Percentiles rank a stretch among this genome's conserved stretches.
phyloP scores from a whole-genome alignment of 92 coral and sea anemone genomes.

The Montipora capitata region DNA sequence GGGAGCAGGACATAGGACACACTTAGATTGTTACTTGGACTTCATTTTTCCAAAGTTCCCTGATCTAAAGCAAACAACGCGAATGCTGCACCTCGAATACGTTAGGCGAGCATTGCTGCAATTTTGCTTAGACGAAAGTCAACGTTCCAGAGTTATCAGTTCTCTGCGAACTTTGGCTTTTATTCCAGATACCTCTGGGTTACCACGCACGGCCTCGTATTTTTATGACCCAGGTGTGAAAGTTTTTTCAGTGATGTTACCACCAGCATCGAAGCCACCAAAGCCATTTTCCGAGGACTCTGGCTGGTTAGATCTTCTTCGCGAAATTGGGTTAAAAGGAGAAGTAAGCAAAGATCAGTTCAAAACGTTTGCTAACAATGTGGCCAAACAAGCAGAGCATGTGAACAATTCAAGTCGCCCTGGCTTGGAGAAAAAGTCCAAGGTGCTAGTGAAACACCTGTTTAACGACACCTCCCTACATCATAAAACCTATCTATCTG shows the following conservation, averaged over 20 bases:
- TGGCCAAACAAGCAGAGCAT: conserved; percentile 61
- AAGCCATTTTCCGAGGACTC: conserved; percentile 66
- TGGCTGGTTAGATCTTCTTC: conserved; percentile 80
- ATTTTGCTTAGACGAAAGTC: background rate
- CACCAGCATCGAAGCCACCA: conserved; percentile 75
- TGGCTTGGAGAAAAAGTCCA: conserved; percentile 66
- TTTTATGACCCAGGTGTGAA: conserved; percentile 84
- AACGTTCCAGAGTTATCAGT: conserved; percentile 36
- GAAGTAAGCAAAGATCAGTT: conserved; percentile 73
- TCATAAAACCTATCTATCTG: conserved; percentile 45
- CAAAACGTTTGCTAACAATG: conserved; percentile 70
- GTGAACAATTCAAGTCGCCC: conserved; percentile 24
- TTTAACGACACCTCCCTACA: conserved; percentile 52
- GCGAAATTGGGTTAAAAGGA: conserved; percentile 74
- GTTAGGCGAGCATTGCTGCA: conserved; percentile 65
- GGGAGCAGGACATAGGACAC: conserved; percentile 63
- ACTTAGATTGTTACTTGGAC: conserved; percentile 79
- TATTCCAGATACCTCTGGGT: conserved; percentile 78
- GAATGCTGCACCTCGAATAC: conserved; percentile 74
- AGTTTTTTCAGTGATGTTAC: conserved; percentile 86
- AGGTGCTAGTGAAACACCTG: conserved; percentile 72
- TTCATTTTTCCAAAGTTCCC: conserved; percentile 85
- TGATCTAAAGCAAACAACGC: conserved; percentile 66
- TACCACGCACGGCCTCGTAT: conserved; percentile 67
- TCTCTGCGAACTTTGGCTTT: conserved; percentile 69